Evolutionary conservation across 2,797 vertebrate species (phyloP).

Genomic region (Nasua narica): DNA sequence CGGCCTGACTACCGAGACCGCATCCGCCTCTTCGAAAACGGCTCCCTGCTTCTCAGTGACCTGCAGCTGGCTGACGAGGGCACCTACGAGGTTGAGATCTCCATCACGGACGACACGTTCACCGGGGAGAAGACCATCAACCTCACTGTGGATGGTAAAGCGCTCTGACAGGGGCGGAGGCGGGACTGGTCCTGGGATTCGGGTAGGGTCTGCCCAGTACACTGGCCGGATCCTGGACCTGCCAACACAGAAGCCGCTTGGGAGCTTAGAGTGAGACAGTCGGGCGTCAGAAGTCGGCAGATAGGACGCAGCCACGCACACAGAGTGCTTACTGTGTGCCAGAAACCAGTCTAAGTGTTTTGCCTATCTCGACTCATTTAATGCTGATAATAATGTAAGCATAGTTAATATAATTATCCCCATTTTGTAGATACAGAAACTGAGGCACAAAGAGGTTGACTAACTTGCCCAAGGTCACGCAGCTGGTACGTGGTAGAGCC

Average conservation of each 20-base stretch:
- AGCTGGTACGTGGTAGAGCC: not conserved
- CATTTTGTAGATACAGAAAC: not conserved
- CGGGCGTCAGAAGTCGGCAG: not conserved
- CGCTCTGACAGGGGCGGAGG: not conserved
- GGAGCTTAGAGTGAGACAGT: not conserved
- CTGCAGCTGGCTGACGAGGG: conserved; percentile 93
- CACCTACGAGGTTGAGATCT: conserved; percentile 95
- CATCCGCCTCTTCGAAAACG: conserved; percentile 93
- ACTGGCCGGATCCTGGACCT: not conserved
- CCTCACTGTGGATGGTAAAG: conserved; percentile 95
- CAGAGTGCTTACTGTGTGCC: not conserved
- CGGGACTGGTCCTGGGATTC: not conserved
- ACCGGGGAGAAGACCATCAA: conserved; percentile 94
- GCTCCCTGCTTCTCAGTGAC: conserved; percentile 93
- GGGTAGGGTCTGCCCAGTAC: not conserved
- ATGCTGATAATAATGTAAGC: not conserved
- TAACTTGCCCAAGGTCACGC: not conserved
- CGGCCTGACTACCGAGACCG: conserved; percentile 93
- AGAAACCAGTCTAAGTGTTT: not conserved
- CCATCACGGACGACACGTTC: conserved; percentile 97
- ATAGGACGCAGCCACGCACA: rapidly evolving
- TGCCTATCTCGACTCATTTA: not conserved
- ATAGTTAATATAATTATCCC: not conserved
- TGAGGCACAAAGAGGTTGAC: not conserved
- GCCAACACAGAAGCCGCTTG: not conserved